Base-by-base conservation (phyloP, 1,140 invertebrate genomes). In the Zaprionus davidi region DNA sequence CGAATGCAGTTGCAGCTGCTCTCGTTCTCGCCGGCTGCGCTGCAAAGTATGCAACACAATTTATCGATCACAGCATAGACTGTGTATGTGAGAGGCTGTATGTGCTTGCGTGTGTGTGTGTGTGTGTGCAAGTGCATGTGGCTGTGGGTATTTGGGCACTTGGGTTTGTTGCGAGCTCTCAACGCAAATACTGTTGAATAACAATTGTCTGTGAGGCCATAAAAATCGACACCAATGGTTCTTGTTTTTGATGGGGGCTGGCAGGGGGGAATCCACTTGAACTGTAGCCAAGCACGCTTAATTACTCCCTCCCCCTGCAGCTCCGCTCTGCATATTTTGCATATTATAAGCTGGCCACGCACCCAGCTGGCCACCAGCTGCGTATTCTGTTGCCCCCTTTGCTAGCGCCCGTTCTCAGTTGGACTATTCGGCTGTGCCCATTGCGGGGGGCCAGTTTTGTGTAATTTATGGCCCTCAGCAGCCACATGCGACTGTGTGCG, bases 381-480 rank as follows among this genome's bases (percentile, higher is more conserved):
- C 46, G 46, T 51, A 20, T 51, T 12, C 46, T 11, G 5, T 6
- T 5, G 17, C 5, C 17, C 46, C 2, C 3, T 17, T 15, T 41
- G 34, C 13, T 13, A 1, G 46, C 62, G 46, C 62, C 28, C 9
- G 31, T 17, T 41, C n/a, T 11, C 53, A 56, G 13, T 56, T 31
- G 41, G n/a, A 7, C 20, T 17, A 22, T 11, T 13, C n/a, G 17
- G 5, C 38, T 41, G 38, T 55, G 20, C 15, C 51, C 20, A 13
- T 66, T 53, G 17, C 49, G n/a, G 41, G 36, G 36, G 77, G 73
- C 67, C 78, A 71, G 71, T 81, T 83, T 87, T 78, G 78, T 83
- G 80, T 81, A 84, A 88, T 88, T 87, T 87, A 88, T 87, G 84
- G 79, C 59, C 76, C 74, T 87, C 44, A 58, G 57, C 78, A 70